Conservation (phyloP, 2,888 invertebrate species). For the Raillietiella orientalis region DNA sequence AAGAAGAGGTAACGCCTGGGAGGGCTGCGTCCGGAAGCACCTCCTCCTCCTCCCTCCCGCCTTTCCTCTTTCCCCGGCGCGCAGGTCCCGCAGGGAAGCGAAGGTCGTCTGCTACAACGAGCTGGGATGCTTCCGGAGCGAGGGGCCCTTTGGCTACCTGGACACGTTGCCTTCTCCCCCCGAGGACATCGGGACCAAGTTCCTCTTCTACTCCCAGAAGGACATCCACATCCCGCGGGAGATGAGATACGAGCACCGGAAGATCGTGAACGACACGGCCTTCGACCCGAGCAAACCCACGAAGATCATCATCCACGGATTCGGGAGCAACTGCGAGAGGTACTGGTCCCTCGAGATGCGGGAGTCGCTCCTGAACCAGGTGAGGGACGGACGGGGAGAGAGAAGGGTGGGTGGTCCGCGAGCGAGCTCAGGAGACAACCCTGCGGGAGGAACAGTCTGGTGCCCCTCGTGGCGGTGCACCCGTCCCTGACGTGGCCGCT, state of each 20-base stretch:
- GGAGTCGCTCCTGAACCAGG: constrained; percentile 57
- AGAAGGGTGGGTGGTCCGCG: not conserved
- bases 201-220: constrained; percentile 25
- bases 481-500: too few relatives aligned
- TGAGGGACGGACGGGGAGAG: constrained; percentile 17
- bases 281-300: constrained; percentile 46
- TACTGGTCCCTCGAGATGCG: constrained; percentile 84
- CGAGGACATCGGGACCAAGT: constrained; percentile 49
- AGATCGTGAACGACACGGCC: not conserved
- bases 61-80: too few relatives aligned
- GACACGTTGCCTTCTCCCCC: constrained; percentile 60
- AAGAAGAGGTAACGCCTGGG: too few relatives aligned
- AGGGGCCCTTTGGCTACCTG: constrained; percentile 60
- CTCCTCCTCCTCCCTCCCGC: too few relatives aligned
- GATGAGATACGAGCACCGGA: constrained; percentile 11
- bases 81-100: too few relatives aligned
- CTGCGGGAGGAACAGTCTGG: too few relatives aligned
- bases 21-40: too few relatives aligned
- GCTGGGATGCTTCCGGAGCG: constrained; percentile 67
- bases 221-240: constrained; percentile 12
- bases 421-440: too few relatives aligned
- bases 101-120: constrained; percentile 53
- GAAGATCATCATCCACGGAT: constrained; percentile 72
- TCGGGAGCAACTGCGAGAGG: constrained; percentile 61
- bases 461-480: too few relatives aligned